Conservation (phyloP, 2,797 vertebrate genomes). For the Trachops cirrhosus region DNA sequence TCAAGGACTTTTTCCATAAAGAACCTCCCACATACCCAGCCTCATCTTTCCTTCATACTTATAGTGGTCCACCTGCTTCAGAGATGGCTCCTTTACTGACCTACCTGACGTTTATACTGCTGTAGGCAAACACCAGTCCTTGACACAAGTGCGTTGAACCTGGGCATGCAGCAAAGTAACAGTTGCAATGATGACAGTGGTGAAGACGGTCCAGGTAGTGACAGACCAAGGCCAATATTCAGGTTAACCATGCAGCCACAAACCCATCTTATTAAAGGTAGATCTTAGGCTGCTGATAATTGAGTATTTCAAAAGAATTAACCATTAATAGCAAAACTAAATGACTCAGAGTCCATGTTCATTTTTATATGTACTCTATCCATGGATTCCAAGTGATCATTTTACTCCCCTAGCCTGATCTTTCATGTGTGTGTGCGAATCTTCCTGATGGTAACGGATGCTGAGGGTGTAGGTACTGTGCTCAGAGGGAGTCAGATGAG, state of each 20-base stretch:
- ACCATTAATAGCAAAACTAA: neutral
- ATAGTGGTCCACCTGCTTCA: neutral
- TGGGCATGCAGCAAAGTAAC: neutral
- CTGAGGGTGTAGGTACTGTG: neutral
- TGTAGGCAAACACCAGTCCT: neutral
- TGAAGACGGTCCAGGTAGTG: neutral
- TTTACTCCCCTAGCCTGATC: neutral
- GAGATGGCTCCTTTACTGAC: neutral
- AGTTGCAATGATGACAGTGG: neutral
- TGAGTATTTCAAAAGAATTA: neutral
- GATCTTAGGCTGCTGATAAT: neutral
- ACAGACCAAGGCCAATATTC: neutral
- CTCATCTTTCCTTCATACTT: neutral
- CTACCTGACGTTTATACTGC: neutral
- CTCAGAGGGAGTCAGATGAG: neutral
- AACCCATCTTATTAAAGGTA: neutral
- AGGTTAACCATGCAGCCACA: neutral
- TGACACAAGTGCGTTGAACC: neutral
- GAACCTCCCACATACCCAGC: neutral
- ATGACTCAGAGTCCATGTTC: neutral
- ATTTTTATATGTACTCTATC: neutral
- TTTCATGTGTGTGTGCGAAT: neutral
- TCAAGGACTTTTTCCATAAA: neutral
- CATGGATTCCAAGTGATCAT: neutral
- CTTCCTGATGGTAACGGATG: conserved; percentile 20